Base-by-base conservation (phyloP, 1,140 invertebrate genomes). In the Neodiprion lecontei region DNA sequence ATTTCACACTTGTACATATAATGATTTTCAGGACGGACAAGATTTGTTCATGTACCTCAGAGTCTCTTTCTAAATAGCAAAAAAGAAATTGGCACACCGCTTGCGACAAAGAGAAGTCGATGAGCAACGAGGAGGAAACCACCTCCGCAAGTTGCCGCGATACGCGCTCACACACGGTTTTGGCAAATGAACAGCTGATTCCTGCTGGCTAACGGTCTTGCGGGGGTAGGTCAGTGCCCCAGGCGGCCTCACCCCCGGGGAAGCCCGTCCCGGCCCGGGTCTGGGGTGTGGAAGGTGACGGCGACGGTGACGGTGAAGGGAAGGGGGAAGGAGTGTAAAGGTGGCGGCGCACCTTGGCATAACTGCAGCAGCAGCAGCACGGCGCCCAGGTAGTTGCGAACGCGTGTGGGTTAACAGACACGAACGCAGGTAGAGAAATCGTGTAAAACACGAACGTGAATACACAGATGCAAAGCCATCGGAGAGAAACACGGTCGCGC, bases 221-320 rank as follows among this genome's bases (percentile, higher is more conserved):
- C 78, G 76, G 76, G 81, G 83, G 81, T 84, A 84, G 84, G 84
- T 85, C 84, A 85, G 82, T 84, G 83, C 83, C 82, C 80, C 79
- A 78, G 77, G 75, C 80, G 77, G 77, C 76, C 75, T 53, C 76
- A 77, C 72, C 67, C 74, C 72, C 28, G 66, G 11, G 12, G n/a
- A 50, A 61, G 53, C 53, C 65, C 66, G 61, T 40, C 28, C 28
- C 66, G 28, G 68, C 53, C 53, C 9, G 5, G n/a, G 53, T 12
- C 8, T 61, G 53, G 53, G 53, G 53, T 61, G n/a, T 0, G 53
- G 53, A 14, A 61, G 28, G 28, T 40, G 28, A 40, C 28, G 28
- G 28, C 5, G 28, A 40, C 1, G 28, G 28, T 0, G 5, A 40
- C 1, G 28, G 28, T 2, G 5, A 40, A 40, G 28, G 28, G 28